Base-by-base conservation (phyloP, 2,888 invertebrate genomes). In the Drosophila formosana region DNA sequence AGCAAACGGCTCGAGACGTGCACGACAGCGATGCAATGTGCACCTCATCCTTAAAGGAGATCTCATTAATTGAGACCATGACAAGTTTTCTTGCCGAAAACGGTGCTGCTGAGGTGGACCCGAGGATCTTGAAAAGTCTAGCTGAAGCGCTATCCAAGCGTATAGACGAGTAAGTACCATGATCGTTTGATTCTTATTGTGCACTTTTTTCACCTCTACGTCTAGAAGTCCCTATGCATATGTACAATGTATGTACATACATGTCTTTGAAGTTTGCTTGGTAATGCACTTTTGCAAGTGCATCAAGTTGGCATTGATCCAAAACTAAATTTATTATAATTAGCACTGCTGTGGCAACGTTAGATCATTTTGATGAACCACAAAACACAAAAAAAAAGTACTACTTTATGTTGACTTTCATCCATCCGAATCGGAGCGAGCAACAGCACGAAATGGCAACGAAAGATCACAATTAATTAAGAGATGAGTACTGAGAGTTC, bases 31-130 rank as follows among this genome's bases (percentile, higher is more conserved):
- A 47, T 26, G 66, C 45, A 13, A 67, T 64, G 62, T 80, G 89
- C 30, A 63, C 66, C 7, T 85, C 85, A 45, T 90, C 90, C 67
- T 63, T 86, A 61, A 73, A 71, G 58, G 91, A 89, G 65, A 81
- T 90, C 32, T 71, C 88, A 3, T 57, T 90, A 3, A 88, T 90
- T 8, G 86, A 90, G 55, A 91, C 89, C 26, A 88, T 90, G 62
- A 89, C 91, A 9, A 90, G 86, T 65, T 91, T 91, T 30, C 69
- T 90, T 46, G 90, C 88, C 32, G 91, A 86, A 39, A 82, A 91
- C 60, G 89, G 91, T 4, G 89, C 86, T 9, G 76, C 78, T 23
- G 85, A 89, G 25, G 68, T 91, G 2, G 91, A 90, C 56, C 83
- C 83, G 11, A 78, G 70, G 11, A 75, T 88, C 3, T 60, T 91